These are phyloP conservation scores for Aythya baeri DNA, from an alignment of 2,113 vertebrate species.

Conservation along the genomic window DNA sequence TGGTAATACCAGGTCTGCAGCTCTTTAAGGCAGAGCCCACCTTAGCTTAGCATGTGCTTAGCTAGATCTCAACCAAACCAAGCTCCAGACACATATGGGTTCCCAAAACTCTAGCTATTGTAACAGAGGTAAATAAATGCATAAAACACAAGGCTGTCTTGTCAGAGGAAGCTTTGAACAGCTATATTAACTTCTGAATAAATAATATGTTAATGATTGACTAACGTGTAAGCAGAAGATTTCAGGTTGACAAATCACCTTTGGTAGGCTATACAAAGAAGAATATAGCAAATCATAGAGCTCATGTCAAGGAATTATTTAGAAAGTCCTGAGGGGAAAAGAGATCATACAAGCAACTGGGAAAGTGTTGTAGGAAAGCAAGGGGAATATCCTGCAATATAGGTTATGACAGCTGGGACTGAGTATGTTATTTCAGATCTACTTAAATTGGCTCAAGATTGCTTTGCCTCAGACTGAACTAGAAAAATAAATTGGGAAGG, in stretches of 20 bases:
- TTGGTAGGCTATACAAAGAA: background rate
- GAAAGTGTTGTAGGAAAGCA: background rate
- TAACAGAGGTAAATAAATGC: background rate
- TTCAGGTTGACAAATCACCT: background rate
- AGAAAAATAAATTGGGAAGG: constrained; percentile 34
- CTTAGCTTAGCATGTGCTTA: background rate
- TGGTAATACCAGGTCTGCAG: background rate
- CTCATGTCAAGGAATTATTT: background rate
- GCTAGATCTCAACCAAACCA: background rate
- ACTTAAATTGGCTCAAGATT: background rate
- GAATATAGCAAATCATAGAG: background rate
- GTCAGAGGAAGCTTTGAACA: background rate
- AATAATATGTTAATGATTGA: background rate
- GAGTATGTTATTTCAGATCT: constrained; percentile 4
- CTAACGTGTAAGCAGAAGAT: background rate
- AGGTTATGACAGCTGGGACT: constrained; percentile 47
- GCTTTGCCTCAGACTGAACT: constrained; percentile 44
- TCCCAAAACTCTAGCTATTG: background rate
- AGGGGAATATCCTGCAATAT: constrained; percentile 12
- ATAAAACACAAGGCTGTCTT: background rate
- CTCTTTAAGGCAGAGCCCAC: background rate
- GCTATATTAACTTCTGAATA: background rate
- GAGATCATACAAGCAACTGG: background rate
- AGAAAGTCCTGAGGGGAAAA: background rate
- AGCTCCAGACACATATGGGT: rapidly evolving